These are phyloP conservation scores for Anguilla rostrata DNA, from an alignment of 2,113 vertebrate genomes.

Conservation along the genomic window DNA sequence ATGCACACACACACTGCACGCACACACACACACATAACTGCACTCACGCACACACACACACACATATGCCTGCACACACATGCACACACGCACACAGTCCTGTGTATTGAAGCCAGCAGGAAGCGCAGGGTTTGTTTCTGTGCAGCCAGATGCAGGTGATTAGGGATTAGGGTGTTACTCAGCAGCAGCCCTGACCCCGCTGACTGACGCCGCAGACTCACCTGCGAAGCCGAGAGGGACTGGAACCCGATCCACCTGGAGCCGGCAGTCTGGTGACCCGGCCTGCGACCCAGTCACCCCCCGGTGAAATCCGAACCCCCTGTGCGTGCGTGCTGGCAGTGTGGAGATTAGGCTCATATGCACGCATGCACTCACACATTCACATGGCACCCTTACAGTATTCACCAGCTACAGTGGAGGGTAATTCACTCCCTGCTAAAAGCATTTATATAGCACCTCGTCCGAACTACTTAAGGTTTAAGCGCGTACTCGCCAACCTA, in stretches of 20 bases:
- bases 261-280: slow-evolving; percentile 9
- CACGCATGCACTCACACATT: neutral
- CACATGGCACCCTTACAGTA: neutral
- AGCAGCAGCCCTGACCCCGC: neutral
- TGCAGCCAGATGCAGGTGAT: slow-evolving; percentile 12
- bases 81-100: neutral
- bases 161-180: neutral
- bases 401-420: neutral
- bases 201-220: slow-evolving; percentile 2
- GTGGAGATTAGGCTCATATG: neutral
- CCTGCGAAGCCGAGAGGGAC: slow-evolving; percentile 5
- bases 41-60: no score
- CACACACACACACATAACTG: no score
- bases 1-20: no score
- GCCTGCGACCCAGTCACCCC: neutral
- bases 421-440: neutral
- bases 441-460: neutral
- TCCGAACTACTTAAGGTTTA: neutral
- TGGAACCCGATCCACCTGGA: slow-evolving; percentile 20
- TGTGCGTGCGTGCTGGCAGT: neutral
- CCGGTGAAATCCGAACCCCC: neutral
- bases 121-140: neutral
- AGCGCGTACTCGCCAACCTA: neutral
- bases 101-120: neutral
- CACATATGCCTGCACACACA: no score